A percentile compares a stretch with the other conserved stretches of the same genome.
phyloP scores from a whole-genome alignment of 1,140 invertebrate genomes.

The Hylyphantes graminicola region DNA sequence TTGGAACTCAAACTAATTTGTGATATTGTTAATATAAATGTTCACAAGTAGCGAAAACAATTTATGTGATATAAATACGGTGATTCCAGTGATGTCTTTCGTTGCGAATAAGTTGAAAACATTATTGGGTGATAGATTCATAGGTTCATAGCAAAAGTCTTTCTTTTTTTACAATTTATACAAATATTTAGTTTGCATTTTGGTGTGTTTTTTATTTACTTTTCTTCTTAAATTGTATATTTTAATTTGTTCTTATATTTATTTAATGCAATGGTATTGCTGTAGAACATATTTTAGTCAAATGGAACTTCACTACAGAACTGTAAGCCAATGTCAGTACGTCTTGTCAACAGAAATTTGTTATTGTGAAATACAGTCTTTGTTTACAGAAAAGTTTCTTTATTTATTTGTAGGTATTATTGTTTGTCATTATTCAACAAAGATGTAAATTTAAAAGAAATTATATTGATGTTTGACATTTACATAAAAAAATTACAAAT shows the following conservation, averaged over 20 bases:
- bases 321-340: constrained; percentile 49
- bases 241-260: constrained; percentile 35
- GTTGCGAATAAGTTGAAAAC: constrained; percentile 53
- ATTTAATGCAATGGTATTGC: constrained; percentile 51
- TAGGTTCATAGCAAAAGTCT: constrained; percentile 48
- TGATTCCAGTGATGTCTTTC: constrained; percentile 60
- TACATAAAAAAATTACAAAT: not conserved
- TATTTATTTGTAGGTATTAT: not conserved
- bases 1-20: constrained; percentile 61
- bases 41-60: constrained; percentile 56
- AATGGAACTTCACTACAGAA: constrained; percentile 32
- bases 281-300: constrained; percentile 42
- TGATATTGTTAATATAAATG: constrained; percentile 61
- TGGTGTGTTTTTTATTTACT: constrained; percentile 45
- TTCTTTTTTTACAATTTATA: constrained; percentile 51
- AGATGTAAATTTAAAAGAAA: not conserved
- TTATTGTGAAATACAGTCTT: constrained; percentile 59
- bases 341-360: constrained; percentile 59
- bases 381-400: constrained; percentile 45
- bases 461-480: not conserved
- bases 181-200: constrained; percentile 56
- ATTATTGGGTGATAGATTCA: constrained; percentile 58
- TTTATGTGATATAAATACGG: constrained; percentile 60
- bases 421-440: not conserved
- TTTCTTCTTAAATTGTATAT: constrained; percentile 31